These are phyloP conservation scores for Oreochromis grahami DNA, from an alignment of 2,797 vertebrate species.

Conservation along the genomic window DNA sequence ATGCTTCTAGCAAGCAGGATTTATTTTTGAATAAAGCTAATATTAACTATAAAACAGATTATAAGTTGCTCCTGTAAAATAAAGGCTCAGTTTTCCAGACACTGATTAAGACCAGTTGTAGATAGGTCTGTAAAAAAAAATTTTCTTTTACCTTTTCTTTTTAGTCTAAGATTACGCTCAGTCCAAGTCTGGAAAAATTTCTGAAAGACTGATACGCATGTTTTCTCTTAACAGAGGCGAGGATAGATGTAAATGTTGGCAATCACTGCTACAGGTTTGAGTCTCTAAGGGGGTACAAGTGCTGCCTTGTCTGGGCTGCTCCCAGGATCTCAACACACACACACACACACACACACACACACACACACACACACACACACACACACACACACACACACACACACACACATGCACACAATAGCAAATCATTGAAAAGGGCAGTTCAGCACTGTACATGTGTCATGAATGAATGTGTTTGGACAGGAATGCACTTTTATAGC, in stretches of 20 bases:
- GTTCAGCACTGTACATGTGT: not conserved
- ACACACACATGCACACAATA: not conserved
- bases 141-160: not conserved
- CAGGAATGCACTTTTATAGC: not conserved
- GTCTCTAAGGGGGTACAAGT: not conserved
- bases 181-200: not conserved
- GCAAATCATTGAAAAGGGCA: constrained; percentile 9
- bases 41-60: not conserved
- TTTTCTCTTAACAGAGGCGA: not conserved
- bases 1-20: not conserved
- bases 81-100: not conserved
- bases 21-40: not conserved
- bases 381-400: not conserved
- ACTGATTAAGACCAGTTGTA: not conserved
- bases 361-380: not conserved
- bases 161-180: not conserved
- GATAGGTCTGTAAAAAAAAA: not conserved
- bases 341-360: not conserved
- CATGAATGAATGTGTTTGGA: not conserved
- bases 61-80: not conserved
- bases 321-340: not conserved
- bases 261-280: not conserved
- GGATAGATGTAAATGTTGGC: not conserved
- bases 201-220: not conserved
- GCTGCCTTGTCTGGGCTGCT: not conserved